These are phyloP conservation scores for Eubucco bourcierii DNA, from an alignment of 2,113 vertebrate species.

Conservation along the genomic window DNA sequence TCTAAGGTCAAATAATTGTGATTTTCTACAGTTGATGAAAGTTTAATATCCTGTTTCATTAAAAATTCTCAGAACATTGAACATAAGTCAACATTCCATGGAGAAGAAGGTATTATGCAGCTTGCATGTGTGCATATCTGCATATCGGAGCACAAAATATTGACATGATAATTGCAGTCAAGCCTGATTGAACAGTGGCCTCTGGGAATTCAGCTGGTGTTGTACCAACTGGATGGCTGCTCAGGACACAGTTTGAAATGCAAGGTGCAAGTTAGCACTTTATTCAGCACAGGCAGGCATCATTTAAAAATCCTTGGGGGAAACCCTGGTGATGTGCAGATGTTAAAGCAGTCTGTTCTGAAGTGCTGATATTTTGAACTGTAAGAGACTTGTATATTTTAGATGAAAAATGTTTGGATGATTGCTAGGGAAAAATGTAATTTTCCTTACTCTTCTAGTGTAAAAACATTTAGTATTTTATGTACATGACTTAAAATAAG, in stretches of 20 bases:
- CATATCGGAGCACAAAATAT: conserved; percentile 88
- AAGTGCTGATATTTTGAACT: conserved; percentile 79
- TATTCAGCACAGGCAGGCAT: conserved; percentile 88
- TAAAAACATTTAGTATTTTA: neutral
- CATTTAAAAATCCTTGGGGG: conserved; percentile 89
- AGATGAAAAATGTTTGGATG: conserved; percentile 70
- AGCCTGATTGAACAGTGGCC: conserved; percentile 85
- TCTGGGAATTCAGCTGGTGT: conserved; percentile 88
- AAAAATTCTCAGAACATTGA: conserved; percentile 81
- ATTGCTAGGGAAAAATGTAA: conserved; percentile 41
- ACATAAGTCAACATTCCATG: conserved; percentile 80
- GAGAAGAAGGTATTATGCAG: conserved; percentile 84
- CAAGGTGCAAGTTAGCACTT: conserved; percentile 89
- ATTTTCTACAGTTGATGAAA: conserved; percentile 73
- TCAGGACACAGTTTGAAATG: conserved; percentile 91
- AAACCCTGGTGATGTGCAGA: conserved; percentile 85
- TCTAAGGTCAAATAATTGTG: conserved; percentile 72
- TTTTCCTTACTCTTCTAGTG: neutral
- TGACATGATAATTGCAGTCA: conserved; percentile 98
- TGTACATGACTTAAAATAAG: neutral
- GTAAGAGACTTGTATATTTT: conserved; percentile 67
- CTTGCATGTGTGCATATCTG: conserved; percentile 87
- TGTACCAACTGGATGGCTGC: conserved; percentile 93
- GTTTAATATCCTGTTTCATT: conserved; percentile 78
- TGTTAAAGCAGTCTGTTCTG: conserved; percentile 85